Evolutionary conservation across 2,113 vertebrate species (phyloP), one percentile per base, ranked within the genome.

Genomic region (Oryzias melastigma): DNA sequence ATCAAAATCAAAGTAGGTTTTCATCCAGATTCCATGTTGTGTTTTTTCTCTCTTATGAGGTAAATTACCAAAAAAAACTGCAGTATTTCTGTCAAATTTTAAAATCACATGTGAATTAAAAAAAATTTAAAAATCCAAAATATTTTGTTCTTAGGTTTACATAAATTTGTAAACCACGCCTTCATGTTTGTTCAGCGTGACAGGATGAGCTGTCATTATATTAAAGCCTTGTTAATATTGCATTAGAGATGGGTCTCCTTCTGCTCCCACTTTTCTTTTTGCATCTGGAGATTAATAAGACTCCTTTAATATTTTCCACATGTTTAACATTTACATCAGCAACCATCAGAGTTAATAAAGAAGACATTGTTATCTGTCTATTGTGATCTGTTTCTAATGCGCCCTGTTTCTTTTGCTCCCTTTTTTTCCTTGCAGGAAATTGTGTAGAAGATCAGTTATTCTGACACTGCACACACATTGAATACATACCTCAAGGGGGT

Each of bases 191-290:
- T 74, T 67, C 52, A 55, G 62, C 71, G 66, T 57, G 55, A 84
- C 81, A 78, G 67, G 87, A 82, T 74, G 77, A 71, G 42, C 68
- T 77, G 77, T 80, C 84, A 78, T 48, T 77, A 56, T 81, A 73
- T 78, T 75, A 74, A 80, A 84, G 56, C 56, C 65, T 58, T 68
- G 83, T 58, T 58, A 58, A 65, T 70, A 66, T 70, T 84, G 62
- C 85, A 87, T 87, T 76, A 88, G 85, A 76, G 71, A 84, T 87
- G 80, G 69, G 19, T 73, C 78, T 78, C 60, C 51, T 47, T 53
- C 60, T 75, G 56, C 75, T 52, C 45, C 70, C 47, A 24, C 27
- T n/a, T 64, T 24, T 13, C 42, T 58, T 47, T 51, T 68, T 17
- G 18, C 52, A 72, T 68, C 57, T 77, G 72, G 58, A 68, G 68